Conservation (phyloP, 1,140 invertebrate species). For the Zaprionus ghesquierei region DNA sequence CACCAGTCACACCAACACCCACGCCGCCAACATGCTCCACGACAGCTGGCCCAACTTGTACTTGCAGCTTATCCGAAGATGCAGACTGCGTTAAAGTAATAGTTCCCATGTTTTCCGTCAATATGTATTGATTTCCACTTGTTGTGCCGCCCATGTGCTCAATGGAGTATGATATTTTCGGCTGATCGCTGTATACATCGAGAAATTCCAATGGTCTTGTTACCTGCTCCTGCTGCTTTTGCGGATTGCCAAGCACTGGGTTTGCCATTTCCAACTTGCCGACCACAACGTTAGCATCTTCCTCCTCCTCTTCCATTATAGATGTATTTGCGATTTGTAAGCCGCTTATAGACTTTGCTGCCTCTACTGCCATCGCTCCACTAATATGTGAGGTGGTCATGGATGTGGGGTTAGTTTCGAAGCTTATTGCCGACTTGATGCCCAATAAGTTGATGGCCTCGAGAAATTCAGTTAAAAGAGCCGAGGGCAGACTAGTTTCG, state of each 20-base stretch:
- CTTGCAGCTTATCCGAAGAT: conserved; percentile 35
- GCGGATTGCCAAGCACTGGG: conserved; percentile 35
- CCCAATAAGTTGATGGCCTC: conserved; percentile 77
- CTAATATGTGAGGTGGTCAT: conserved; percentile 27
- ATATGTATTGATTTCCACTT: conserved; percentile 68
- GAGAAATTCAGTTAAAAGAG: conserved; percentile 68
- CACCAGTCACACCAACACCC: conserved; percentile 3
- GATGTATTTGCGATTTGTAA: conserved; percentile 66
- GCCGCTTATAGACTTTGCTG: conserved; percentile 59
- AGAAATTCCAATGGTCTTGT: conserved; percentile 66
- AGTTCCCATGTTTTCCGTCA: conserved; percentile 73
- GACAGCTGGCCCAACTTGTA: not conserved
- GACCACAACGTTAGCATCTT: conserved; percentile 13
- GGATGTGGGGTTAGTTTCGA: conserved; percentile 66
- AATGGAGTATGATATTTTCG: conserved; percentile 78
- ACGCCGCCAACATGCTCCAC: conserved; percentile 39
- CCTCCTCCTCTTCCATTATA: conserved; percentile 63
- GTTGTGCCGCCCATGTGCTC: conserved; percentile 68
- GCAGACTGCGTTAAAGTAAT: conserved; percentile 69
- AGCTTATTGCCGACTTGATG: conserved; percentile 79
- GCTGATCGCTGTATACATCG: conserved; percentile 67
- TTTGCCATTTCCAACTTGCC: conserved; percentile 27
- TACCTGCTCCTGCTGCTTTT: conserved; percentile 34
- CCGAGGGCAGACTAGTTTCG: conserved; percentile 65
- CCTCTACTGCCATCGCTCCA: conserved; percentile 43